A percentile compares a stretch with the other conserved stretches of the same genome.
Conservation (phyloP, 2,888 invertebrate species). For the Ichneumoninae sp. region DNA sequence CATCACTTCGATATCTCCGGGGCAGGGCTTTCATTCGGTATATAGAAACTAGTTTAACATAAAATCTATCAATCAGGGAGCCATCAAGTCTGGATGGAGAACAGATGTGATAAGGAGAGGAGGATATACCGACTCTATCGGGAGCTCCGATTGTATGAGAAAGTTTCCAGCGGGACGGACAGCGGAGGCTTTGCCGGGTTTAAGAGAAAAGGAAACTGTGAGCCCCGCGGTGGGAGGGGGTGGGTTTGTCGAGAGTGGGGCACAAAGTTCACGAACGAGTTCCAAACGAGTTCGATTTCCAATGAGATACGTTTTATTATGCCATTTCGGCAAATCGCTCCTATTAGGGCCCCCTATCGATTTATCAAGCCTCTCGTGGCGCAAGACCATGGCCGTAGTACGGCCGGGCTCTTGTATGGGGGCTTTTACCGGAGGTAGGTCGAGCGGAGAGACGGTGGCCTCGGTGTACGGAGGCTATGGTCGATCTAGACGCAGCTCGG, state of each 20-base stretch:
- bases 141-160: conserved; percentile 31
- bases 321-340: conserved; percentile 74
- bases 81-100: conserved; percentile 22
- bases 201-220: conserved; percentile 28
- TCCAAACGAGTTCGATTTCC: conserved; percentile 66
- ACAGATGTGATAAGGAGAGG: conserved; percentile 55
- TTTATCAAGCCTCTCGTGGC: conserved; percentile 69
- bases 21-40: conserved; percentile 11
- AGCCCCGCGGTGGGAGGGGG: neutral
- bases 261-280: conserved; percentile 64
- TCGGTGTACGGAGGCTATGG: conserved; percentile 5
- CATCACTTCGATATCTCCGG: conserved; percentile 51
- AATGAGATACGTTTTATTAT: conserved; percentile 75
- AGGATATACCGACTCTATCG: conserved; percentile 21
- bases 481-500: conserved; percentile 32
- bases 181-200: conserved; percentile 12
- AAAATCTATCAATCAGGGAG: conserved; percentile 60
- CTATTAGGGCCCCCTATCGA: conserved; percentile 72
- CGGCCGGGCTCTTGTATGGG: conserved; percentile 23
- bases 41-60: conserved; percentile 50
- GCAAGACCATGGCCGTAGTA: conserved; percentile 18
- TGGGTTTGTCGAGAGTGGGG: conserved; percentile 47
- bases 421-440: conserved; percentile 43
- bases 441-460: conserved; percentile 16
- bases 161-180: conserved; percentile 44